Conservation (phyloP, 2,888 invertebrate genomes). For the Drosophila neoperkinsi region DNA sequence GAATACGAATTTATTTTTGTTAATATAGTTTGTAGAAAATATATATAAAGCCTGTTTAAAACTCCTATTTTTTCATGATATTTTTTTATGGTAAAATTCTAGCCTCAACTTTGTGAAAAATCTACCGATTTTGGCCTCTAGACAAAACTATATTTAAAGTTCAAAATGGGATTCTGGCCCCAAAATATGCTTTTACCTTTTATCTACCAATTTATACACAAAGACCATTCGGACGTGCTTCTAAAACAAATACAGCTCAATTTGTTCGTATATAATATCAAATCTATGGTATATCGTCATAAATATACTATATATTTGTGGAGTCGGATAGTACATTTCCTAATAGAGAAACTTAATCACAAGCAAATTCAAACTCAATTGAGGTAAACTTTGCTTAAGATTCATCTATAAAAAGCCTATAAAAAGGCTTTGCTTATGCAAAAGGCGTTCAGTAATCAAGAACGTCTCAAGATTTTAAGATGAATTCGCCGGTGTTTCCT, state of each 20-base stretch:
- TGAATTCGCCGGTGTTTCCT: too few relatives aligned
- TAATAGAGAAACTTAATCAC: not conserved
- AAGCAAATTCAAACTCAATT: not conserved
- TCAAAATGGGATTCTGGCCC: not conserved
- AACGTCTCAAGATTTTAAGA: too few relatives aligned
- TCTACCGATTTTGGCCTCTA: not conserved
- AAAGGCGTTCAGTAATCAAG: too few relatives aligned
- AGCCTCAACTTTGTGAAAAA: not conserved
- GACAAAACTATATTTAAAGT: not conserved
- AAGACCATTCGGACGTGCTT: not conserved
- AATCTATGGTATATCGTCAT: not conserved
- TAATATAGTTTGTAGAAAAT: constrained; percentile 47
- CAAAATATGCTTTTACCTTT: not conserved
- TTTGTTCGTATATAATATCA: not conserved
- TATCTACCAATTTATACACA: not conserved
- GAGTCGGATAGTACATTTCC: not conserved
- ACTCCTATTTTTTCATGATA: not conserved
- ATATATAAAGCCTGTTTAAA: constrained; percentile 1
- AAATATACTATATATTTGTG: not conserved
- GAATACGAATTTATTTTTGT: constrained; percentile 47
- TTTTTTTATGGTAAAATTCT: not conserved
- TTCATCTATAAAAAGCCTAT: not conserved
- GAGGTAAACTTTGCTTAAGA: not conserved
- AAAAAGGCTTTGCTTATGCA: not conserved
- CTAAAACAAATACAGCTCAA: not conserved